phyloP scores from a whole-genome alignment of 2,888 invertebrate genomes.

The Tortrix viridana region DNA sequence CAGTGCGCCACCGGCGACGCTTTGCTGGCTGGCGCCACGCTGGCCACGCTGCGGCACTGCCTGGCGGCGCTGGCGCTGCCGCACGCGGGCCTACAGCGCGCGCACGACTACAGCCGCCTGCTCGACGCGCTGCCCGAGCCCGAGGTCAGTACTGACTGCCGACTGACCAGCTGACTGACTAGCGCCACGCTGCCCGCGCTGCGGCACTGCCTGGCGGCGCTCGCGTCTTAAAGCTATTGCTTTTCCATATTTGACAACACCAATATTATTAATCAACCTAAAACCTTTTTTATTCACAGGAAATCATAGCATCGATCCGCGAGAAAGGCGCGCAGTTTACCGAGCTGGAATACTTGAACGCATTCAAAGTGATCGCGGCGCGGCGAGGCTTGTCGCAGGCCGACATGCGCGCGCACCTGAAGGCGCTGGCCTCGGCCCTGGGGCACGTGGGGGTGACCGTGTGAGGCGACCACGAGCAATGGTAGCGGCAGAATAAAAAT shows the following conservation, averaged over 20 bases:
- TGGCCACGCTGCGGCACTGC: slow-evolving; percentile 71
- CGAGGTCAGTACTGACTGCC: slow-evolving; percentile 47
- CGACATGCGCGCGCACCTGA: slow-evolving; percentile 87
- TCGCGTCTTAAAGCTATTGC: slow-evolving; percentile 49
- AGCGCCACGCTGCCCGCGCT: slow-evolving; percentile 62
- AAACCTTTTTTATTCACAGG: slow-evolving; percentile 76
- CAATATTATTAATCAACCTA: no score
- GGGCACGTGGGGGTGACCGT: slow-evolving; percentile 93
- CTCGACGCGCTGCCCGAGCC: slow-evolving; percentile 93
- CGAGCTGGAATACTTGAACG: slow-evolving; percentile 94
- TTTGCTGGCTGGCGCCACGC: slow-evolving; percentile 50
- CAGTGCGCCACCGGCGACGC: slow-evolving; percentile 53
- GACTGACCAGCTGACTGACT: slow-evolving; percentile 33
- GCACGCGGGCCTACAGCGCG: slow-evolving; percentile 89
- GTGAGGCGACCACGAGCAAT: no score
- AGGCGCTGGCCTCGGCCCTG: slow-evolving; percentile 92
- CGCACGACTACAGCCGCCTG: slow-evolving; percentile 94
- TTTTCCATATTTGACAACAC: no score
- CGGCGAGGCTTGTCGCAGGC: slow-evolving; percentile 81
- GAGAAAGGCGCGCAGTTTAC: slow-evolving; percentile 95
- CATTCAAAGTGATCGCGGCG: slow-evolving; percentile 90
- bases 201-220: slow-evolving; percentile 75
- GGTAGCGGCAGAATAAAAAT: no score
- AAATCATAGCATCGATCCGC: slow-evolving; percentile 91
- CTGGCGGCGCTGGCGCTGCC: slow-evolving; percentile 73